phyloP scores from a whole-genome alignment of 1,140 invertebrate species.

The Bombyx mandarina region DNA sequence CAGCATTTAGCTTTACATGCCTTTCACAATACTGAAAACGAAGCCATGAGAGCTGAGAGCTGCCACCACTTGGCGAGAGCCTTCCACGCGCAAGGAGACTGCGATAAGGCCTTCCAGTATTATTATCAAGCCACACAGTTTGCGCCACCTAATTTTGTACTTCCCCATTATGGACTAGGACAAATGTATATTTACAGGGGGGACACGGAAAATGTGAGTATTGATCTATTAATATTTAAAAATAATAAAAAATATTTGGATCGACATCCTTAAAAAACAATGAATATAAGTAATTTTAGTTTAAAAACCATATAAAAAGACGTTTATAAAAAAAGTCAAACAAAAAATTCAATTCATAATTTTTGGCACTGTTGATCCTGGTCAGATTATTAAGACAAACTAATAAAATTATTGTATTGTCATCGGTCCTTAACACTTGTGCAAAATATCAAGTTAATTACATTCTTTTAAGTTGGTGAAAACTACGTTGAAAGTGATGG shows the following conservation, averaged over 20 bases:
- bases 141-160: slow-evolving; percentile 92
- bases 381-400: no score
- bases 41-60: slow-evolving; percentile 98
- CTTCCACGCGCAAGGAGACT: slow-evolving; percentile 96
- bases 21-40: slow-evolving; percentile 99
- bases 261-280: slow-evolving; percentile 1
- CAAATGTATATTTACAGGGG: slow-evolving; percentile 99
- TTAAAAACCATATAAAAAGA: no score
- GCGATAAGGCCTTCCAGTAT: slow-evolving; percentile 99
- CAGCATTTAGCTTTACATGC: slow-evolving; percentile 97
- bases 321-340: no score
- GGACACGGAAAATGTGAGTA: slow-evolving; percentile 94
- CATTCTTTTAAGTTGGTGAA: no score
- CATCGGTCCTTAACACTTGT: no score
- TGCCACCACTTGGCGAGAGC: slow-evolving; percentile 97
- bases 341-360: no score
- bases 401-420: no score
- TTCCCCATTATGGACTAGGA: slow-evolving; percentile 97
- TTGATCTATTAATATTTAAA: neutral
- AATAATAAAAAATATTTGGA: neutral
- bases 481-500: no score
- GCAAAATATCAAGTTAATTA: no score
- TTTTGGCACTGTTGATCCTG: no score
- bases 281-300: no score
- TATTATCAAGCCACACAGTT: slow-evolving; percentile 99